Evolutionary conservation across 2,888 invertebrate genomes (phyloP).

Genomic region (Drosophila prolongata): DNA sequence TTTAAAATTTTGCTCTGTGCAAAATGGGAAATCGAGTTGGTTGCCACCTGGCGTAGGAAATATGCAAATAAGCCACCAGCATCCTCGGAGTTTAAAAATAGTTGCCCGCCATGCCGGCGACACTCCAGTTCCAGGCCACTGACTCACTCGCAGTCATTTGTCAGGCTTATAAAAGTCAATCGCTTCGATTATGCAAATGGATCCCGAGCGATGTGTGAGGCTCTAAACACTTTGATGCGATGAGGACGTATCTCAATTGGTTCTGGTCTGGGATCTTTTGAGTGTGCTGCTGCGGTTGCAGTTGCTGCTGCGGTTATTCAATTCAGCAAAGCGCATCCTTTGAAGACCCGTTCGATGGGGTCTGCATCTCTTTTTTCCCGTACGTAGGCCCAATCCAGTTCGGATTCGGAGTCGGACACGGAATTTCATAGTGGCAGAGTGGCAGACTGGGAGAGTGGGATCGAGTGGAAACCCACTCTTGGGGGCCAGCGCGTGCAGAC

Average conservation of each 20-base stretch:
- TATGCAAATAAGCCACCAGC: constrained; percentile 24
- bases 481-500: constrained; percentile 60
- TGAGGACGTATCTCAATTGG: constrained; percentile 33
- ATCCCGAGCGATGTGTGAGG: constrained; percentile 25
- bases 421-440: constrained; percentile 35
- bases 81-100: constrained; percentile 24
- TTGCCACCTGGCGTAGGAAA: constrained; percentile 21
- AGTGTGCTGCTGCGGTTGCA: background rate
- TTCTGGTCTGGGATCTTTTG: background rate
- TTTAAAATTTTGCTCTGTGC: background rate
- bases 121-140: constrained; percentile 34
- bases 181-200: constrained; percentile 46
- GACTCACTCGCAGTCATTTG: constrained; percentile 60
- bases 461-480: constrained; percentile 47
- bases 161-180: constrained; percentile 67
- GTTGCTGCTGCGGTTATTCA: constrained; percentile 21
- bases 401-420: constrained; percentile 10
- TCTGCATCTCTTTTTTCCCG: background rate
- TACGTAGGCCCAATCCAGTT: constrained; percentile 16
- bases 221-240: constrained; percentile 23
- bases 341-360: constrained; percentile 29
- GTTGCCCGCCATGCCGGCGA: constrained; percentile 12
- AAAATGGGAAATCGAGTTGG: background rate
- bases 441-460: constrained; percentile 18
- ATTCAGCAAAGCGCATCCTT: constrained; percentile 19